These are phyloP conservation scores for Taenioides sp. DNA, from an alignment of 2,797 vertebrate species.

Conservation along the genomic window DNA sequence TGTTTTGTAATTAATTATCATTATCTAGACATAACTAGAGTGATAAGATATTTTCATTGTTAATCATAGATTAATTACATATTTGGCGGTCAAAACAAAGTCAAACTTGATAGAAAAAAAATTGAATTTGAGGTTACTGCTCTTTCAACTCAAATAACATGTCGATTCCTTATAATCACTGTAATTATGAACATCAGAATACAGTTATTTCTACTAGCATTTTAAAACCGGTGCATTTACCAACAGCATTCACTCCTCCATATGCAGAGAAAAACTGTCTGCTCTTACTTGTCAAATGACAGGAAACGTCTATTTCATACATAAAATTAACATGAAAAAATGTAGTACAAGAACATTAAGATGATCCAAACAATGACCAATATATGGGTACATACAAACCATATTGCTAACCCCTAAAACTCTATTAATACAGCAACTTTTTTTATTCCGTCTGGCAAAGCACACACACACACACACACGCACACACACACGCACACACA, in stretches of 20 bases:
- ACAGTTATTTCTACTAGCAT: conserved; percentile 45
- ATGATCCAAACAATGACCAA: too few species aligned
- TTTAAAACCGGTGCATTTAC: conserved; percentile 41
- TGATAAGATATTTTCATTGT: neutral
- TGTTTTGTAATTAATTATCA: neutral
- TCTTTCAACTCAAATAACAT: conserved; percentile 31
- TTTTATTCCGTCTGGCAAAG: neutral
- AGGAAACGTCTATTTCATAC: neutral
- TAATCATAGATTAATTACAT: too few species aligned
- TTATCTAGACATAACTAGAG: neutral
- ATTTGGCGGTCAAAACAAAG: too few species aligned
- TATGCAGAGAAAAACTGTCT: conserved; percentile 4
- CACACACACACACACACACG: neutral
- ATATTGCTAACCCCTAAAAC: neutral
- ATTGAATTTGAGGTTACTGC: neutral
- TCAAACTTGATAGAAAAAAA: too few species aligned
- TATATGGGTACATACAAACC: neutral
- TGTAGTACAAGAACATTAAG: too few species aligned
- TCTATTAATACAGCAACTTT: neutral
- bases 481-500: too few species aligned
- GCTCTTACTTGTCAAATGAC: neutral
- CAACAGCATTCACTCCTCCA: conserved; percentile 5
- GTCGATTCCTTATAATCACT: conserved; percentile 46
- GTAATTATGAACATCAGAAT: conserved; percentile 51
- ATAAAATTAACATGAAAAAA: neutral